A percentile compares a stretch with the other conserved stretches of the same genome.
phyloP scores from a whole-genome alignment of 2,888 invertebrate species.

The Lottia scabra region DNA sequence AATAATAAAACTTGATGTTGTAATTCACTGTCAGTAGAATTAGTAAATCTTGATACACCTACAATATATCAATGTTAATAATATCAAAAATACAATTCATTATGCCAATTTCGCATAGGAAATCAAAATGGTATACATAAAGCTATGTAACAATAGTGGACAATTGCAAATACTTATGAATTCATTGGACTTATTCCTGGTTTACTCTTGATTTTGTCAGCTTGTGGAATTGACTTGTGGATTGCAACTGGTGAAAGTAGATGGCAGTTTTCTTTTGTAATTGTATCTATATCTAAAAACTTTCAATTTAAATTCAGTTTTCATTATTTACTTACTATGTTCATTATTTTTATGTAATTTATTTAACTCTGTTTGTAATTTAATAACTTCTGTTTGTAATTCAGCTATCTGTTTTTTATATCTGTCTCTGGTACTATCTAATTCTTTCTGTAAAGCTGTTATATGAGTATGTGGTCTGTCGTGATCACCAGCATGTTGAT shows the following conservation, averaged over 20 bases:
- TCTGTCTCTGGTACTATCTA: conserved; percentile 60
- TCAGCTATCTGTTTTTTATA: conserved; percentile 54
- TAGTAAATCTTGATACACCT: neutral
- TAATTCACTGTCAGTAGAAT: conserved; percentile 42
- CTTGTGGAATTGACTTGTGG: no score
- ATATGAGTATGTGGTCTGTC: conserved; percentile 60
- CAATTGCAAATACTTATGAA: no score
- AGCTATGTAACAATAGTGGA: no score
- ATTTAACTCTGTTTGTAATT: conserved; percentile 45
- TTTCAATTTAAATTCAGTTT: neutral
- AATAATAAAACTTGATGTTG: conserved; percentile 46
- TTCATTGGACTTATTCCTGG: no score
- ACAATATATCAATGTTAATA: no score
- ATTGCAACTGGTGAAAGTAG: no score
- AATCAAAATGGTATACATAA: no score
- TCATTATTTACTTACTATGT: conserved; percentile 25
- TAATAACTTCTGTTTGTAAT: conserved; percentile 53
- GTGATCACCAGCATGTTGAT: conserved; percentile 27
- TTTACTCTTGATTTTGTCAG: no score
- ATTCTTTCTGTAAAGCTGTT: conserved; percentile 58
- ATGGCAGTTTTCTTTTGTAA: no score
- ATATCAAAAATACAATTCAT: no score
- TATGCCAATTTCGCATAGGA: no score
- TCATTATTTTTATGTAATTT: conserved; percentile 43
- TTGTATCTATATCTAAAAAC: no score